A percentile compares a stretch with the other conserved stretches of the same genome.
Conservation (phyloP, 2,888 invertebrate genomes). For the Tenthredo notha region DNA sequence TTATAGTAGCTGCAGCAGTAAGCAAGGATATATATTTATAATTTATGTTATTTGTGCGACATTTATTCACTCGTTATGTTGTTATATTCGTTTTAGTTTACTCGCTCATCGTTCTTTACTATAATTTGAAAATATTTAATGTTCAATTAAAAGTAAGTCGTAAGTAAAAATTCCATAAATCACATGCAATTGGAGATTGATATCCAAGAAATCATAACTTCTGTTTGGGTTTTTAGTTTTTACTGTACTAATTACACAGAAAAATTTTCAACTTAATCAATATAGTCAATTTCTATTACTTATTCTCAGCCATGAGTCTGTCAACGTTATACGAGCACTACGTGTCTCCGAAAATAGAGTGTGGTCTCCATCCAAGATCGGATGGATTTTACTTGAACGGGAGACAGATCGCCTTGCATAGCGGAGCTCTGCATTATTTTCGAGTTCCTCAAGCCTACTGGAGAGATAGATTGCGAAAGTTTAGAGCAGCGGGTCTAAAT, state of each 20-base stretch:
- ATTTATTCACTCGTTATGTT: background rate
- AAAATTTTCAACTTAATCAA: background rate
- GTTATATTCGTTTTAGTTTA: background rate
- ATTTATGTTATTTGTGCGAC: background rate
- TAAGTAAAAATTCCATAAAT: background rate
- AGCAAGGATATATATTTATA: background rate
- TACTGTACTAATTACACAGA: background rate
- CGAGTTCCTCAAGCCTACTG: conserved; percentile 88
- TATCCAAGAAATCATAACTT: background rate
- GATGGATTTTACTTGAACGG: conserved; percentile 71
- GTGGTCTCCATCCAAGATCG: conserved; percentile 54
- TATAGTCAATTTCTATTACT: background rate
- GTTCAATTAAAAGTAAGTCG: background rate
- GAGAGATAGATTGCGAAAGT: conserved; percentile 86
- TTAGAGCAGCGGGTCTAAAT: conserved; percentile 91
- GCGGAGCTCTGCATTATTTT: conserved; percentile 90
- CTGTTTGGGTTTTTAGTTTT: background rate
- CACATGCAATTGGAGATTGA: background rate
- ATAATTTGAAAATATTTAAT: background rate
- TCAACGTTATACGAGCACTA: conserved; percentile 74
- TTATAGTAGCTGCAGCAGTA: background rate
- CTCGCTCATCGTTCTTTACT: background rate
- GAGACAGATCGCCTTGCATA: conserved; percentile 71
- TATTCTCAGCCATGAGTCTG: conserved; percentile 49
- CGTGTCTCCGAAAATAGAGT: conserved; percentile 64